A percentile compares a stretch with the other conserved stretches of the same genome.
Evolutionary conservation across 2,113 vertebrate genomes (phyloP).

Genomic region (Eolophus roseicapilla): DNA sequence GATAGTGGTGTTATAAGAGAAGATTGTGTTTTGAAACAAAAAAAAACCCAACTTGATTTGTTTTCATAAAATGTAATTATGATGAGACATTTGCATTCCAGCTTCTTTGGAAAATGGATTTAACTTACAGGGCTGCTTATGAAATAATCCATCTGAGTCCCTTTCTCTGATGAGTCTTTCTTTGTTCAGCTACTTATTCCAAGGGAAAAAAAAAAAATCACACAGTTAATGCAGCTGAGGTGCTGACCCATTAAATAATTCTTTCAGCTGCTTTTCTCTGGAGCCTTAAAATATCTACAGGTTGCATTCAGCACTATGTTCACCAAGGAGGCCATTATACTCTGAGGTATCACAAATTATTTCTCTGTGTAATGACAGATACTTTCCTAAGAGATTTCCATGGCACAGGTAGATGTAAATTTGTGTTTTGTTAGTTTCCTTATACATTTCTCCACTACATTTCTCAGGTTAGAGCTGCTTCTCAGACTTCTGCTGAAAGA

Average conservation of each 20-base stretch:
- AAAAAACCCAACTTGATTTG: not conserved
- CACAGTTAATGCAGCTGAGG: not conserved
- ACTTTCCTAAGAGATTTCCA: not conserved
- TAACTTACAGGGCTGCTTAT: not conserved
- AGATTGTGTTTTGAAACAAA: not conserved
- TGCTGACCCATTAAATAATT: slow-evolving; percentile 4
- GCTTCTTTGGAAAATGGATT: not conserved
- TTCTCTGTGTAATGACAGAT: not conserved
- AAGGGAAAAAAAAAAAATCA: not conserved
- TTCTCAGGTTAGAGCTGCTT: not conserved
- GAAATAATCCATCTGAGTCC: not conserved
- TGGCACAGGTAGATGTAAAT: not conserved
- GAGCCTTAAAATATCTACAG: not conserved
- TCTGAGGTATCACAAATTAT: not conserved
- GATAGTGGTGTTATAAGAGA: not conserved
- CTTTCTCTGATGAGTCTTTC: not conserved
- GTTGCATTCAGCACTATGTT: not conserved
- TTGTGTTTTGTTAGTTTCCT: not conserved
- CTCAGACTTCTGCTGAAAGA: not conserved
- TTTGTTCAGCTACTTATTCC: slow-evolving; percentile 1
- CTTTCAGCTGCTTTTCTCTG: slow-evolving; percentile 14
- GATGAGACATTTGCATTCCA: not conserved
- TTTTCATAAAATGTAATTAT: not conserved
- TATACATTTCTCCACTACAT: not conserved
- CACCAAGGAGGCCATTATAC: not conserved